phyloP scores from a whole-genome alignment of 1,140 invertebrate genomes.

The Mercenaria mercenaria region DNA sequence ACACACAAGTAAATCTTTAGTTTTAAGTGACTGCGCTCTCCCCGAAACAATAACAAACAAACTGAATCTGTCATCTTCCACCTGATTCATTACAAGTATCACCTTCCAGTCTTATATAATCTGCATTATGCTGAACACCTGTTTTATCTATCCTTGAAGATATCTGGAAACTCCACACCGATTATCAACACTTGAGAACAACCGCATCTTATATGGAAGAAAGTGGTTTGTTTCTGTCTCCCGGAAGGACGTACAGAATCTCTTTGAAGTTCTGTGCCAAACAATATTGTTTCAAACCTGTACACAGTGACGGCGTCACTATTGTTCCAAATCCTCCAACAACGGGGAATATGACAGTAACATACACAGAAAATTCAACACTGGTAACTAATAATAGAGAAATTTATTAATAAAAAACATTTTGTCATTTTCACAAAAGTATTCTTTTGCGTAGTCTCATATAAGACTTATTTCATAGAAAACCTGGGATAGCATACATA shows the following conservation, averaged over 20 bases:
- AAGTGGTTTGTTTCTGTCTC: conserved; percentile 22
- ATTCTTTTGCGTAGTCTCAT: no score
- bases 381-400: neutral
- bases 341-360: conserved; percentile 39
- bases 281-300: conserved; percentile 50
- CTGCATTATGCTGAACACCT: no score
- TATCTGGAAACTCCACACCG: neutral
- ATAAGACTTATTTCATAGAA: no score
- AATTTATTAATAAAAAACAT: no score
- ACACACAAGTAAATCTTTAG: no score
- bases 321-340: conserved; percentile 51
- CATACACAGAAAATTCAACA: neutral
- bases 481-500: no score
- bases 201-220: neutral
- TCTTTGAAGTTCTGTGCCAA: conserved; percentile 65
- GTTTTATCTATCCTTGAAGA: neutral
- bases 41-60: no score
- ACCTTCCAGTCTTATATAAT: no score
- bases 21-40: no score
- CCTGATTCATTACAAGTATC: no score
- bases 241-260: conserved; percentile 61
- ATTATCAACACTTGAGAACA: conserved; percentile 3
- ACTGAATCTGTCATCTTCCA: no score
- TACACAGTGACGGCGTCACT: conserved; percentile 67
- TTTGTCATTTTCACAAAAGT: no score